phyloP scores from a whole-genome alignment of 2,888 invertebrate species.

The Ochropleura leucogaster region DNA sequence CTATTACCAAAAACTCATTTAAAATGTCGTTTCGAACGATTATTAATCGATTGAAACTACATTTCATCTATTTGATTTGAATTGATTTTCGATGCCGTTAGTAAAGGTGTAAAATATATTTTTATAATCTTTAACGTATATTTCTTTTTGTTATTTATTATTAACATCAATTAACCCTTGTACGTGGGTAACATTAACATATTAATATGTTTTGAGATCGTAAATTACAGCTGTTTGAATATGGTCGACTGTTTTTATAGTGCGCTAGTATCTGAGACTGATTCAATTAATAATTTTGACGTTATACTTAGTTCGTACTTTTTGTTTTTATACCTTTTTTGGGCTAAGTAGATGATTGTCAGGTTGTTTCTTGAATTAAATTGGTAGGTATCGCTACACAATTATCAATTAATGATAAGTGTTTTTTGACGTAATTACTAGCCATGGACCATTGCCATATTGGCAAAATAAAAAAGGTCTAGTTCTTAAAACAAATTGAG shows the following conservation, averaged over 20 bases:
- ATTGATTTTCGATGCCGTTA: conserved; percentile 78
- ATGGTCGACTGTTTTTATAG: conserved; percentile 67
- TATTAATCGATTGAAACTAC: conserved; percentile 71
- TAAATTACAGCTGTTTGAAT: conserved; percentile 78
- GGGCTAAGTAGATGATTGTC: conserved; percentile 26
- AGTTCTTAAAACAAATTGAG: neutral
- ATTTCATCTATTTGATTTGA: conserved; percentile 75
- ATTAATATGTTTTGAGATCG: conserved; percentile 81
- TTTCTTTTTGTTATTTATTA: conserved; percentile 80
- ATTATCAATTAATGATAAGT: conserved; percentile 10
- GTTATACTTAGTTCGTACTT: conserved; percentile 32
- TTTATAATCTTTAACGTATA: conserved; percentile 71
- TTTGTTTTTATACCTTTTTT: conserved; percentile 48
- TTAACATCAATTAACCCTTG: conserved; percentile 85
- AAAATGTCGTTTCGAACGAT: conserved; percentile 71
- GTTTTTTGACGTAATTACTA: neutral
- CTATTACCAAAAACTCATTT: conserved; percentile 77
- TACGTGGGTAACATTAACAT: conserved; percentile 79
- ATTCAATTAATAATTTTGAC: conserved; percentile 80
- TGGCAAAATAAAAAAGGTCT: neutral
- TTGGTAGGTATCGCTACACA: conserved; percentile 21
- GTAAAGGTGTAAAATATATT: conserved; percentile 77
- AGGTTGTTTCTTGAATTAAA: conserved; percentile 7
- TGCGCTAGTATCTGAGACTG: conserved; percentile 76
- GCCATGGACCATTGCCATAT: neutral